Evolutionary conservation across 1,140 invertebrate species (phyloP).

Genomic region (Trichonephila clavata): DNA sequence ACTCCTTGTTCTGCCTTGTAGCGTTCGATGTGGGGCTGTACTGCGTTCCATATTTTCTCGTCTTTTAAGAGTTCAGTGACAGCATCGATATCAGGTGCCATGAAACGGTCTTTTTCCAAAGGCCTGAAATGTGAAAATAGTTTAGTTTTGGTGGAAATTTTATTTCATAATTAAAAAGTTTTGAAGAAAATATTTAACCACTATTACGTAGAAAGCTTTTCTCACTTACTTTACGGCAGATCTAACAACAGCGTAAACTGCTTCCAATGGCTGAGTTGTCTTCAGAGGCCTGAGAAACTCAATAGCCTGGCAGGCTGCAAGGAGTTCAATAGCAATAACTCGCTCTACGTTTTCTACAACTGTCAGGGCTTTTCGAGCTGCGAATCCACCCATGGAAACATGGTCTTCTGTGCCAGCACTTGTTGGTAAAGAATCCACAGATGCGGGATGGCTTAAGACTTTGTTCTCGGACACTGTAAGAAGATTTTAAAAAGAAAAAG

Average conservation of each 20-base stretch:
- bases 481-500: not conserved
- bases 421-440: slow-evolving; percentile 87
- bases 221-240: slow-evolving; percentile 82
- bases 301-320: slow-evolving; percentile 88
- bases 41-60: slow-evolving; percentile 84
- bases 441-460: slow-evolving; percentile 88
- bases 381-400: slow-evolving; percentile 89
- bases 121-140: slow-evolving; percentile 81
- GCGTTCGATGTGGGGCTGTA: slow-evolving; percentile 79
- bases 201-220: not conserved
- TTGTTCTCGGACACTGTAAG: slow-evolving; percentile 87
- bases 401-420: slow-evolving; percentile 90
- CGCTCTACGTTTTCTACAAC: slow-evolving; percentile 87
- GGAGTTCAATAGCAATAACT: slow-evolving; percentile 87
- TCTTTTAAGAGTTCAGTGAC: slow-evolving; percentile 84
- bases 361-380: slow-evolving; percentile 86
- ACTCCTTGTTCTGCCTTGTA: slow-evolving; percentile 76
- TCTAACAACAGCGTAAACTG: slow-evolving; percentile 86
- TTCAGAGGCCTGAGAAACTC: slow-evolving; percentile 88
- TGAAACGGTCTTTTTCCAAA: slow-evolving; percentile 86
- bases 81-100: slow-evolving; percentile 86
- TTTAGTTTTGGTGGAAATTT: not conserved
- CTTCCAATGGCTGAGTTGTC: slow-evolving; percentile 87
- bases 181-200: too few species aligned
- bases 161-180: too few species aligned